Evolutionary conservation across 1,140 invertebrate genomes (phyloP), one percentile per base, ranked within the genome.

Genomic region (Tetranychus urticae): DNA sequence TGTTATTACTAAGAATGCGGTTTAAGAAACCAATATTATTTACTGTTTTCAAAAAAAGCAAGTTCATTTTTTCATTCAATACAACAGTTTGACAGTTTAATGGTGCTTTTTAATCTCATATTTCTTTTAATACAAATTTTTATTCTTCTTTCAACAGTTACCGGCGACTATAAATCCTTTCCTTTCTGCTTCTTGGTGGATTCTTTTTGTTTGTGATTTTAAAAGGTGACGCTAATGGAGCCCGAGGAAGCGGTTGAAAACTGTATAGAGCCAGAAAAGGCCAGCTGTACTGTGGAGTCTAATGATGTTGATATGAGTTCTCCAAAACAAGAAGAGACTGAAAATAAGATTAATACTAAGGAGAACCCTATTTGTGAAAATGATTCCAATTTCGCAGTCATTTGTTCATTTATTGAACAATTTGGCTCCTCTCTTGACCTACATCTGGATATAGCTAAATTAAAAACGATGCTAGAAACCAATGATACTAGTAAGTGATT

Each of bases 301-400:
- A 47, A 10, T 42, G 39, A 42, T 42, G 39, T 42, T 6, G 39
- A 42, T 10, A 42, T 42, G 39, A 42, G 10, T 42, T 42, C 39
- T 42, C 39, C 39, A 6, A 52, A 52, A 52, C 14, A 6, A 14
- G n/a, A 33, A 52, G 6, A 23, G 14, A 14, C 14, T 4, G 31
- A 52, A 14, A n/a, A 14, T n/a, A 52, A n/a, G 14, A 6, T 52
- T 52, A 34, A 52, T 52, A 33, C 3, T 23, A 52, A 13, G 8
- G 50, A 52, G 50, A 52, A n/a, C 13, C 50, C n/a, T 4, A 39
- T 34, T 50, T 48, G 86, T 80, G 80, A 83, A 76, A 84, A 81
- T 79, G 86, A 92, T 80, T 87, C 88, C 70, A 88, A 92, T 82
- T 93, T 91, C 75, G 88, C 88, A 68, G 82, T 90, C 72, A 88